phyloP scores from a whole-genome alignment of 2,113 vertebrate species.

The Melierax canorus region DNA sequence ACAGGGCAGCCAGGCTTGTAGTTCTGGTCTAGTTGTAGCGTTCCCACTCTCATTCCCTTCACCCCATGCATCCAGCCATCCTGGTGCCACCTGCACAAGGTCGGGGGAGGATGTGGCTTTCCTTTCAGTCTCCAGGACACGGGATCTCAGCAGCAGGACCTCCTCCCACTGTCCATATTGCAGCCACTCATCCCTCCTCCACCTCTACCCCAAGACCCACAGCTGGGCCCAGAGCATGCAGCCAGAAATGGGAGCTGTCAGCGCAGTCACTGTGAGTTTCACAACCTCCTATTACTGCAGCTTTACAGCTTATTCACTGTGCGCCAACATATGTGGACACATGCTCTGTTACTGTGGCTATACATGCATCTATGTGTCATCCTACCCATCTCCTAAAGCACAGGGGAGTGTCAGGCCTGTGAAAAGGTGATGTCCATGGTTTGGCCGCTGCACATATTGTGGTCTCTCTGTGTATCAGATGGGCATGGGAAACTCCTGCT shows the following conservation, averaged over 20 bases:
- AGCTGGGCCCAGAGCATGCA: not conserved
- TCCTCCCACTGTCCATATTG: not conserved
- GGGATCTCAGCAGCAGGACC: not conserved
- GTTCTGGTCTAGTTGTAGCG: not conserved
- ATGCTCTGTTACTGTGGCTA: not conserved
- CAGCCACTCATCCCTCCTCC: not conserved
- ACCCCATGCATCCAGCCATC: not conserved
- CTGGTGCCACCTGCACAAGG: not conserved
- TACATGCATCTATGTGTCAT: not conserved
- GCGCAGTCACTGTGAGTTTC: constrained; percentile 1
- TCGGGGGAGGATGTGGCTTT: not conserved
- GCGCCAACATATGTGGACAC: not conserved
- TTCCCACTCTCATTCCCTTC: not conserved
- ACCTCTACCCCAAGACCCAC: not conserved
- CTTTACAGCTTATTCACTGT: not conserved
- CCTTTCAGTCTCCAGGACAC: not conserved
- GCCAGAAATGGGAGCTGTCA: constrained; percentile 27
- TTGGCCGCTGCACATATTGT: not conserved
- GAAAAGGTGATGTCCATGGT: not conserved
- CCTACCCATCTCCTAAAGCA: not conserved
- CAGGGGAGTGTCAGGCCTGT: not conserved
- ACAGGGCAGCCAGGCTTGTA: not conserved
- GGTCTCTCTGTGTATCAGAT: not conserved
- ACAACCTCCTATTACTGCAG: constrained; percentile 13
- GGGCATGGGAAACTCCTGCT: constrained; percentile 55